These are phyloP conservation scores for Stictocephala bisonia DNA, from an alignment of 2,888 invertebrate species.

Conservation along the genomic window DNA sequence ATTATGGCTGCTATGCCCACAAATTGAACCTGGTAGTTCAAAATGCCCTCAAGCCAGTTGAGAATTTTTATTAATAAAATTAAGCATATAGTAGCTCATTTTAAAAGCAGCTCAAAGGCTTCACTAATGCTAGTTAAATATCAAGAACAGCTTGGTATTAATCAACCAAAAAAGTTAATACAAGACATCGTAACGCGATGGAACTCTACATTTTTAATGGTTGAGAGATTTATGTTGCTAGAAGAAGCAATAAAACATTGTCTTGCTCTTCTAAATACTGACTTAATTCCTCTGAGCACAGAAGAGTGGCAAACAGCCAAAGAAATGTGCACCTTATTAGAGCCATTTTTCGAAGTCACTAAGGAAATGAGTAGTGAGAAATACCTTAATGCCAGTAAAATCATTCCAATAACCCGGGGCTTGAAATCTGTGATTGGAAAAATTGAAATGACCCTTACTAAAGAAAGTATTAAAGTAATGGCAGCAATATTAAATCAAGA, in stretches of 20 bases:
- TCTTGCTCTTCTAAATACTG: conserved; percentile 48
- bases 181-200: conserved; percentile 25
- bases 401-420: conserved; percentile 34
- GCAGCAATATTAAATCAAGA: too few species aligned
- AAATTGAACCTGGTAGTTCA: conserved; percentile 17
- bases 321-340: conserved; percentile 30
- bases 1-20: conserved; percentile 53
- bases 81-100: conserved; percentile 1
- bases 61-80: conserved; percentile 8
- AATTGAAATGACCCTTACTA: not conserved
- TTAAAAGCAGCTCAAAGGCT: conserved; percentile 12
- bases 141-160: conserved; percentile 6
- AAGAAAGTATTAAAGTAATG: conserved; percentile 16
- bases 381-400: conserved; percentile 36
- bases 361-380: conserved; percentile 46
- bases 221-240: conserved; percentile 4
- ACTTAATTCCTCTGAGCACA: not conserved
- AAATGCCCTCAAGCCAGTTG: not conserved
- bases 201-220: conserved; percentile 7
- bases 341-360: conserved; percentile 43
- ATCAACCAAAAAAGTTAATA: conserved; percentile 16
- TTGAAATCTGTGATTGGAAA: conserved; percentile 1
- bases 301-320: not conserved
- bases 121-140: not conserved
- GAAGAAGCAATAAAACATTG: conserved; percentile 39